Evolutionary conservation across 2,888 invertebrate genomes (phyloP).

Genomic region (Aspidiotus destructor): DNA sequence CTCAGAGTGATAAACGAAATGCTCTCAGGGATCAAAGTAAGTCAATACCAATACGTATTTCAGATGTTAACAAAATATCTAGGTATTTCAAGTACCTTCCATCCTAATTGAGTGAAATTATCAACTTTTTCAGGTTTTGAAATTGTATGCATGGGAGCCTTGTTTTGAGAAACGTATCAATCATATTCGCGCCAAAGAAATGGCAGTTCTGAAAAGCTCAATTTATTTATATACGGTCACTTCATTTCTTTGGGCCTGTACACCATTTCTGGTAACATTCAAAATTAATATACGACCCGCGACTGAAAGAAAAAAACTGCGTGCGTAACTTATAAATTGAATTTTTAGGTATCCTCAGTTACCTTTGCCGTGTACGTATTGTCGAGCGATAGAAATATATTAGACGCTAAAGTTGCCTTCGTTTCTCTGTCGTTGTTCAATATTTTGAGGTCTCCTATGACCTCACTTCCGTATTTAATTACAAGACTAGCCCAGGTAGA

Average conservation of each 20-base stretch:
- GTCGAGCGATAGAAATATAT: conserved; percentile 68
- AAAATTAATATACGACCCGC: conserved; percentile 26
- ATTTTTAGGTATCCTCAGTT: conserved; percentile 52
- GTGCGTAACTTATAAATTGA: not conserved
- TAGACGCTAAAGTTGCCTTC: conserved; percentile 86
- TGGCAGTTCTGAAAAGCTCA: conserved; percentile 48
- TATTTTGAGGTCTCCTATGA: conserved; percentile 89
- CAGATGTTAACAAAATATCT: too few relatives aligned
- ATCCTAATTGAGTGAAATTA: not conserved
- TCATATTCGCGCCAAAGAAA: conserved; percentile 49
- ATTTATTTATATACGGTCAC: conserved; percentile 50
- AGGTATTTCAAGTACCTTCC: too few relatives aligned
- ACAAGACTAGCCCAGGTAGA: conserved; percentile 83
- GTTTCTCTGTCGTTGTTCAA: conserved; percentile 95
- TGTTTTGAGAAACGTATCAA: conserved; percentile 50
- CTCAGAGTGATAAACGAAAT: conserved; percentile 43
- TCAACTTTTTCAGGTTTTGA: conserved; percentile 44
- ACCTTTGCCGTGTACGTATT: conserved; percentile 83
- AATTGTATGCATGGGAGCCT: conserved; percentile 54
- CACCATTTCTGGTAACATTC: conserved; percentile 50
- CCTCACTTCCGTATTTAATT: conserved; percentile 93
- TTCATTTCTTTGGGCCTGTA: conserved; percentile 53
- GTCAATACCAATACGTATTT: too few relatives aligned
- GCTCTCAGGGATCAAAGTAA: conserved; percentile 37
- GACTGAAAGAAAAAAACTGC: not conserved